Evolutionary conservation across 2,888 invertebrate species (phyloP).

Genomic region (Entomobrya multifasciata): DNA sequence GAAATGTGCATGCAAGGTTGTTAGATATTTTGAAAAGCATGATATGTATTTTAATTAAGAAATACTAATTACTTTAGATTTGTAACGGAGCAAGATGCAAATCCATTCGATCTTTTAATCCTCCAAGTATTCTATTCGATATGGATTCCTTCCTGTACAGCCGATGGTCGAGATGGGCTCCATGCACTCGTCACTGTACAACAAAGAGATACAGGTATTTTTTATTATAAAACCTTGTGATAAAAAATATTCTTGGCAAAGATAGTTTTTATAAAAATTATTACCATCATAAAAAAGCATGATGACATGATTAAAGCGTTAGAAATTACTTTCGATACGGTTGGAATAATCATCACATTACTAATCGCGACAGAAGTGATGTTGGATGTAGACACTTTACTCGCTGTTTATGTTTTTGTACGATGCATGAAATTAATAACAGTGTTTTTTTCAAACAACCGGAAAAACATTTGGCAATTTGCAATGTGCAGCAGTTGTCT

Average conservation of each 20-base stretch:
- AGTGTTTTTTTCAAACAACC: too few relatives aligned
- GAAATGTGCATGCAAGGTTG: not conserved
- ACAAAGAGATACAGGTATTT: constrained; percentile 87
- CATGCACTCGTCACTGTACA: constrained; percentile 89
- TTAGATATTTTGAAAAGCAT: too few relatives aligned
- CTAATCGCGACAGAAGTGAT: too few relatives aligned
- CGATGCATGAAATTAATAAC: too few relatives aligned
- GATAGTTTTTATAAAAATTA: too few relatives aligned
- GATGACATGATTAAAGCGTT: not conserved
- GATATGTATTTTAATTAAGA: too few relatives aligned
- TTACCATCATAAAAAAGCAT: not conserved
- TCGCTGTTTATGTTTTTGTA: too few relatives aligned
- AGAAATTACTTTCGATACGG: constrained; percentile 24
- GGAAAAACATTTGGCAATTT: not conserved
- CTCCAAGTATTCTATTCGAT: constrained; percentile 75
- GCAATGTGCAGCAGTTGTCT: not conserved
- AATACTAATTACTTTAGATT: too few relatives aligned
- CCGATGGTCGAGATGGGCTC: constrained; percentile 91
- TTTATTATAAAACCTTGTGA: not conserved
- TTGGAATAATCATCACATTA: too few relatives aligned
- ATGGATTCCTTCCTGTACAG: constrained; percentile 81
- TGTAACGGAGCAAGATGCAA: constrained; percentile 76
- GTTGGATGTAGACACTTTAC: too few relatives aligned
- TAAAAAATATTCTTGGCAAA: too few relatives aligned
- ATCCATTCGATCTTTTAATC: constrained; percentile 77